A percentile compares a stretch with the other conserved stretches of the same genome.
Evolutionary conservation across 2,888 invertebrate genomes (phyloP).

Genomic region (Hirtodrosophila cameraria): DNA sequence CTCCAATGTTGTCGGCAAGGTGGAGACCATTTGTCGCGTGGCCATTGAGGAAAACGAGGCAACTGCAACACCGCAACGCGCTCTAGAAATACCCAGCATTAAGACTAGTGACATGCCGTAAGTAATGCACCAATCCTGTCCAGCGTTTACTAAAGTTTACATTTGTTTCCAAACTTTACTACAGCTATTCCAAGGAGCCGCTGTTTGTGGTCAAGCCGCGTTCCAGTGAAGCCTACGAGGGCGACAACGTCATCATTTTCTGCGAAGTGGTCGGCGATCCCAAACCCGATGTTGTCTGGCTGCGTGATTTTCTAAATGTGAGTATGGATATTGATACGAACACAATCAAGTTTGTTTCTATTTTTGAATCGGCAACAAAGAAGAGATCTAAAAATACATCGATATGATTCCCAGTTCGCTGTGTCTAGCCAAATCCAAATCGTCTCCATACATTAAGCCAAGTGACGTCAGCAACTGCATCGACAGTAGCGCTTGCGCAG

Average conservation of each 20-base stretch:
- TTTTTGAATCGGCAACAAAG: too few species aligned
- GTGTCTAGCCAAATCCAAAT: too few species aligned
- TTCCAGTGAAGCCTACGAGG: slow-evolving; percentile 92
- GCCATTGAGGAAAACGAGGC: slow-evolving; percentile 82
- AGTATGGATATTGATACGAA: slow-evolving; percentile 74
- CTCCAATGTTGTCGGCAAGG: slow-evolving; percentile 90
- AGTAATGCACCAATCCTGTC: slow-evolving; percentile 69
- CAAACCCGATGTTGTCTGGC: slow-evolving; percentile 94
- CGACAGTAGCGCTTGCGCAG: slow-evolving; percentile 41
- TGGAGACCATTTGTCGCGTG: slow-evolving; percentile 85
- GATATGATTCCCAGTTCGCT: too few species aligned
- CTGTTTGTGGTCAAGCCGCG: slow-evolving; percentile 92
- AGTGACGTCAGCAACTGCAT: slow-evolving; percentile 54
- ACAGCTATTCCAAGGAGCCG: slow-evolving; percentile 92
- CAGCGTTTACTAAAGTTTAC: not conserved
- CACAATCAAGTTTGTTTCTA: too few species aligned
- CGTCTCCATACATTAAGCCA: not conserved
- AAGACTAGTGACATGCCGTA: slow-evolving; percentile 85
- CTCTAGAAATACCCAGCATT: slow-evolving; percentile 75
- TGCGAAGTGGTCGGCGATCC: slow-evolving; percentile 96
- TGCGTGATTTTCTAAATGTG: slow-evolving; percentile 94
- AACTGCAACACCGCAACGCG: slow-evolving; percentile 52
- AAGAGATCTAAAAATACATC: not conserved
- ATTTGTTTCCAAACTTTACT: slow-evolving; percentile 26
- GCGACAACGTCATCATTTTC: slow-evolving; percentile 92